These are phyloP conservation scores for Schmidtea mediterranea DNA, from an alignment of 1,140 invertebrate genomes.

Conservation along the genomic window DNA sequence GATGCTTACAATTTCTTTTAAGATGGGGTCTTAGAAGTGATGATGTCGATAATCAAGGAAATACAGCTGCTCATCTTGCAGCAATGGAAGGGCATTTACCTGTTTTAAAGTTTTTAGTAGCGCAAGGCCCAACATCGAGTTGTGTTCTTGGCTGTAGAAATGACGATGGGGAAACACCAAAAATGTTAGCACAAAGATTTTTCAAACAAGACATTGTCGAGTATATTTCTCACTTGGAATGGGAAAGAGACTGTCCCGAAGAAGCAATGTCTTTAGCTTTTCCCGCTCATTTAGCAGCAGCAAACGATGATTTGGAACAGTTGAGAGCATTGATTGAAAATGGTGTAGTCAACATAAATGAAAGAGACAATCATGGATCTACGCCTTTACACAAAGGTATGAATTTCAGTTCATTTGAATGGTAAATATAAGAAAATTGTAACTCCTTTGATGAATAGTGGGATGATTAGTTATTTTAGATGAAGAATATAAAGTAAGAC, in stretches of 20 bases:
- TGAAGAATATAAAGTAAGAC: no score
- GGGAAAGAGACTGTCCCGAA: slow-evolving; percentile 25
- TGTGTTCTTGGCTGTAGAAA: slow-evolving; percentile 21
- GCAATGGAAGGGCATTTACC: slow-evolving; percentile 25
- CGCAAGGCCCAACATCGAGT: slow-evolving; percentile 13
- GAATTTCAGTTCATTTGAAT: background rate
- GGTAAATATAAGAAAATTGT: background rate
- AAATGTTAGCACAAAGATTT: slow-evolving; percentile 25
- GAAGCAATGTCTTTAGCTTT: slow-evolving; percentile 24
- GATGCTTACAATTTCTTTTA: slow-evolving; percentile 23
- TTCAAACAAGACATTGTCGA: slow-evolving; percentile 24
- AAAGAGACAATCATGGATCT: slow-evolving; percentile 24
- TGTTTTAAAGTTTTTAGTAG: slow-evolving; percentile 26
- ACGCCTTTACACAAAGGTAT: slow-evolving; percentile 26
- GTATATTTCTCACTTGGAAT: slow-evolving; percentile 24
- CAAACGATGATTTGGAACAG: slow-evolving; percentile 23
- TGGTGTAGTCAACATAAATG: slow-evolving; percentile 27
- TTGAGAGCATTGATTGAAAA: slow-evolving; percentile 25
- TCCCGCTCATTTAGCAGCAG: slow-evolving; percentile 26
- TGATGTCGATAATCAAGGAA: slow-evolving; percentile 23
- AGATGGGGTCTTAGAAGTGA: slow-evolving; percentile 23
- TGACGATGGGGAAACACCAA: slow-evolving; percentile 26
- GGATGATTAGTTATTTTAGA: no score
- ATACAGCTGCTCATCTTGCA: slow-evolving; percentile 25
- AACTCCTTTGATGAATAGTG: no score